Conservation (phyloP, 1,140 invertebrate genomes). For the Tribolium madens region DNA sequence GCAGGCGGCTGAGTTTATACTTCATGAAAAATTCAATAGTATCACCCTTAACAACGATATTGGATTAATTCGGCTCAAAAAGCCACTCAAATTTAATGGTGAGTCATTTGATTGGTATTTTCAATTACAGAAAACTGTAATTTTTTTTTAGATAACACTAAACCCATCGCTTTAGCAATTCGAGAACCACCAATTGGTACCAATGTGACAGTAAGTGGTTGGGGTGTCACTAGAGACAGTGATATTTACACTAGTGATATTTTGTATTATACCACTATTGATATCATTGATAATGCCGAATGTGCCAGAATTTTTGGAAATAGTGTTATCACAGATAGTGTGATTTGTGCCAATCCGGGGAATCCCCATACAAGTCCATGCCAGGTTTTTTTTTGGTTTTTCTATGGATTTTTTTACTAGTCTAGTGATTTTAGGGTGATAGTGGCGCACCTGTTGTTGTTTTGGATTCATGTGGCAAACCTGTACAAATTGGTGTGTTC, state of each 20-base stretch:
- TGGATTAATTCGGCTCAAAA: neutral
- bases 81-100: neutral
- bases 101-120: neutral
- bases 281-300: neutral
- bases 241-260: conserved; percentile 6
- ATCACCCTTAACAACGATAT: neutral
- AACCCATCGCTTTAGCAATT: conserved; percentile 10
- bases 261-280: neutral
- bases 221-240: conserved; percentile 23
- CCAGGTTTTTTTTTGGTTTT: too few relatives aligned
- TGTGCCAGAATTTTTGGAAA: conserved; percentile 6
- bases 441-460: conserved; percentile 19
- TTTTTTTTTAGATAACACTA: neutral
- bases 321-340: neutral
- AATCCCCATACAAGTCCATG: conserved; percentile 33
- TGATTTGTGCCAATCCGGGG: conserved; percentile 23
- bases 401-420: too few relatives aligned
- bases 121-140: neutral
- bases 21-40: neutral
- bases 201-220: conserved; percentile 32
- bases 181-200: neutral
- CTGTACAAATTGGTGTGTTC: neutral
- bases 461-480: neutral
- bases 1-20: neutral
- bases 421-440: conserved; percentile 17